Conservation (phyloP, 2,888 invertebrate species). For the Lycia hirtaria region DNA sequence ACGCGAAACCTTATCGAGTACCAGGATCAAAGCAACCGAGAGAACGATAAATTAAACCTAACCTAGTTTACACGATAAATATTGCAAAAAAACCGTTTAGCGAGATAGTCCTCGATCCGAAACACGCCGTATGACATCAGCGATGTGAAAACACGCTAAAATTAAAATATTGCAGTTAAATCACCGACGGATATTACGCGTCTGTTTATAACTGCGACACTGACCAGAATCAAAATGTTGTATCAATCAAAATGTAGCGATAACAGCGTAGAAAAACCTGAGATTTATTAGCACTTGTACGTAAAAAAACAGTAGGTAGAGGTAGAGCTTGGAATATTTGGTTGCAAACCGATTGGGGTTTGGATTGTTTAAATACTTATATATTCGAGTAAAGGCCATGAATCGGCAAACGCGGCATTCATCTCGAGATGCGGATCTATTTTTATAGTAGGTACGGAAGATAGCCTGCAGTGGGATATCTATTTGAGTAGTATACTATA, state of each 20-base stretch:
- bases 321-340: not conserved
- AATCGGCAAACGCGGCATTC: no score
- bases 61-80: slow-evolving; percentile 41
- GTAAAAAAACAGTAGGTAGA: not conserved
- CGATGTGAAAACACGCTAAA: slow-evolving; percentile 46
- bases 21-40: slow-evolving; percentile 9
- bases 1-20: slow-evolving; percentile 14
- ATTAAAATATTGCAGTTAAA: slow-evolving; percentile 51
- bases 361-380: no score
- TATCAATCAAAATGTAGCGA: slow-evolving; percentile 31
- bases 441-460: no score
- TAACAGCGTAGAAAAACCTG: slow-evolving; percentile 19
- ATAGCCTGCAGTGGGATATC: no score
- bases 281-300: slow-evolving; percentile 18
- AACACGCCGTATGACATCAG: slow-evolving; percentile 57
- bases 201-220: slow-evolving; percentile 38
- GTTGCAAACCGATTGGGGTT: no score
- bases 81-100: slow-evolving; percentile 37
- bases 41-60: slow-evolving; percentile 44
- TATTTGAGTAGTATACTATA: no score
- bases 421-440: no score
- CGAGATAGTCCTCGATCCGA: slow-evolving; percentile 15
- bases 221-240: slow-evolving; percentile 5
- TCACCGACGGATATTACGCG: slow-evolving; percentile 32
- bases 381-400: no score